These are phyloP conservation scores for Bombus haemorrhoidalis DNA, from an alignment of 1,140 invertebrate genomes.

Conservation along the genomic window DNA sequence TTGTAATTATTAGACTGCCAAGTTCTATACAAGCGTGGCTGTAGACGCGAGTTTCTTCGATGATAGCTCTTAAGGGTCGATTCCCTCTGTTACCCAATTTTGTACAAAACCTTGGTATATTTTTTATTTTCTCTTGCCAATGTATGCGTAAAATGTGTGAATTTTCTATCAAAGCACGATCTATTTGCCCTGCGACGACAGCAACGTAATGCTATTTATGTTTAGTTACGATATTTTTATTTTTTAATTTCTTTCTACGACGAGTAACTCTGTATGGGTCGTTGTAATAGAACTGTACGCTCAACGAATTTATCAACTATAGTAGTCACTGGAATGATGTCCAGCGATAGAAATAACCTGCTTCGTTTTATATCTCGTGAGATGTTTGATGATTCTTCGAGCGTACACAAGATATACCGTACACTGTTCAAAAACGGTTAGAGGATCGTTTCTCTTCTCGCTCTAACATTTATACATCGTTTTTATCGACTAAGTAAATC, in stretches of 20 bases:
- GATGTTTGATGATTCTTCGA: background rate
- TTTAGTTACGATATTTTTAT: conserved; percentile 6
- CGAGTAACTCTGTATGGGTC: background rate
- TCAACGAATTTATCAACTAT: background rate
- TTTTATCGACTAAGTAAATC: background rate
- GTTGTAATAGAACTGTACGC: background rate
- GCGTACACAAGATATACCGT: background rate
- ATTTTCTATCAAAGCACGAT: conserved; percentile 17
- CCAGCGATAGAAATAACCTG: too few species aligned
- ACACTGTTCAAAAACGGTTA: background rate
- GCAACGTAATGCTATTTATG: background rate
- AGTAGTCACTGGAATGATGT: background rate
- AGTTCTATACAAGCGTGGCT: background rate
- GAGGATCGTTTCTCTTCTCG: background rate
- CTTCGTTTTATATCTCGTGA: too few species aligned
- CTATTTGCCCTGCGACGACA: background rate
- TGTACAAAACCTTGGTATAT: background rate
- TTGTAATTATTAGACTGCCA: too few species aligned
- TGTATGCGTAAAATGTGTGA: background rate
- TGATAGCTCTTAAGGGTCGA: background rate
- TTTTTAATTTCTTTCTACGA: background rate
- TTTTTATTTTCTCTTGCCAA: background rate
- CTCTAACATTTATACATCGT: background rate
- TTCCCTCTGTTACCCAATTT: background rate
- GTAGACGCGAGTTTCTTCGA: background rate